Base-by-base conservation (phyloP, 2,797 vertebrate genomes). In the Pangasius djambal region DNA sequence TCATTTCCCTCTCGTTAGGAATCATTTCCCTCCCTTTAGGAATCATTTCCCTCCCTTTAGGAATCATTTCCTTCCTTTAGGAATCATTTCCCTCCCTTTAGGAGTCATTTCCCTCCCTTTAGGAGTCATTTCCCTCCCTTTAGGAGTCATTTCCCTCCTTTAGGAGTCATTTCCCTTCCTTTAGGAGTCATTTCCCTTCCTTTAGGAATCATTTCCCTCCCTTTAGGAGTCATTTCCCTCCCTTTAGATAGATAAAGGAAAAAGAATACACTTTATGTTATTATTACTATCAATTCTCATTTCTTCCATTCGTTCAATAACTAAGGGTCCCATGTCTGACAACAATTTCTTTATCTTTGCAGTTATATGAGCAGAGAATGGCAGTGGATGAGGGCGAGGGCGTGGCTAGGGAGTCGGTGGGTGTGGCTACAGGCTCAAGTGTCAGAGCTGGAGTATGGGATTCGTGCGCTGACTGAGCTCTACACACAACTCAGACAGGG, bases 341-440 rank as follows among this genome's bases (percentile, higher is more conserved):
- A 50, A 8, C n/a, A 6, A 40, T 3, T 15, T 40, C 55, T 61
- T 18, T 67, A 2, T 31, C n/a, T 67, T 4, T 65, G 28, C 89
- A 93, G 93, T 20, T 40, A 10, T 10, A 44, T 0, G 61, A 91
- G 74, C 18, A 88, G 92, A 6, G 93, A 94, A 78, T 91, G 93
- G 92, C 91, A 91, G 88, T 94, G 94, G 94, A 93, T 81, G 0
- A 77, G 91, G 87, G 93, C 93, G 86, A 93, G 94, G 89, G 94
- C 94, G 7, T 92, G 94, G 85, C 92, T 95, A 48, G 94, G 94
- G 67, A 96, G 95, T 88, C 90, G 91, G 6, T 96, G 95, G 95
- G 95, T 91, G 0, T 95, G 95, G 94, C 90, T 96, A 34, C 95
- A 95, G 90, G 94, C 94, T 91, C 93, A 94, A 48, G 94, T 96